phyloP scores from a whole-genome alignment of 2,113 vertebrate species.

The Scatophagus argus region DNA sequence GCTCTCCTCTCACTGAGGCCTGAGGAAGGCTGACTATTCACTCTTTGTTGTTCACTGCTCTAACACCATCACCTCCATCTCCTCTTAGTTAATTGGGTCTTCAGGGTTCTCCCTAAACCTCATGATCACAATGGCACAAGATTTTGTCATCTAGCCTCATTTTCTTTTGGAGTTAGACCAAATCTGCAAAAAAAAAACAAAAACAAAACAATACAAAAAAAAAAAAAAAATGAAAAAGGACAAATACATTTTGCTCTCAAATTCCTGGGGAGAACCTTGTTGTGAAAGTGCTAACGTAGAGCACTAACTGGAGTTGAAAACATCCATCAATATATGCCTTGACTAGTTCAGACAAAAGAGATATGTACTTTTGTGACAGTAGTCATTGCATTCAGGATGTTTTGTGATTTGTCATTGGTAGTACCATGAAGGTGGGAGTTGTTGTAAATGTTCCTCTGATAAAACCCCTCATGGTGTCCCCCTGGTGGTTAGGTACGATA shows the following conservation, averaged over 20 bases:
- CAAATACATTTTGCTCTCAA: neutral
- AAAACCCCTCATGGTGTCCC: conserved; percentile 27
- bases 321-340: conserved; percentile 34
- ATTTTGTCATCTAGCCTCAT: neutral
- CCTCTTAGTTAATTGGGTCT: conserved; percentile 38
- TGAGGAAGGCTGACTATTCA: conserved; percentile 32
- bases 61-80: conserved; percentile 61
- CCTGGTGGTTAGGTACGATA: conserved; percentile 90
- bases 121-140: neutral
- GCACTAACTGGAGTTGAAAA: conserved; percentile 27
- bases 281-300: neutral
- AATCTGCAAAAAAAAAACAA: too few species aligned
- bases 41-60: conserved; percentile 42
- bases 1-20: conserved; percentile 18
- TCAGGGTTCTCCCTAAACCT: conserved; percentile 65
- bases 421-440: neutral
- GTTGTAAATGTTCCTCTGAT: neutral
- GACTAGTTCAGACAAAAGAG: conserved; percentile 33
- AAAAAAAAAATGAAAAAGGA: too few species aligned
- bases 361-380: conserved; percentile 26
- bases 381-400: conserved; percentile 45
- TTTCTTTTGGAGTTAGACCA: neutral
- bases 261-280: conserved; percentile 66
- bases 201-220: too few species aligned
- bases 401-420: neutral